Conservation (phyloP, 2,797 vertebrate species). For the Hylomyscus alleni region DNA sequence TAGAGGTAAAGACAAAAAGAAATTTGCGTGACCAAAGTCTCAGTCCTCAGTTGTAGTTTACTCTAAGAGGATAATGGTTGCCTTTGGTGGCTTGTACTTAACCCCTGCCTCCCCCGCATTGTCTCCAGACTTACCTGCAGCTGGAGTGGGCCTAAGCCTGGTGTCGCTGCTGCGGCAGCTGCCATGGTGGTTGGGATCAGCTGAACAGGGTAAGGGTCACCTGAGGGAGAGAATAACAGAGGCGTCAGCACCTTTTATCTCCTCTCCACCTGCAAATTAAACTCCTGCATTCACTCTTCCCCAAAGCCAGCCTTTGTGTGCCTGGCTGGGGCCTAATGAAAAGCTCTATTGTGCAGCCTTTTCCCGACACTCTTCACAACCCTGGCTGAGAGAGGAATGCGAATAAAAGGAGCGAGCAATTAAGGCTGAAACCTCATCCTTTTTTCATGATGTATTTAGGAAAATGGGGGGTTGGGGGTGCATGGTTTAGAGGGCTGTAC, state of each 20-base stretch:
- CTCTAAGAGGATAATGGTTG: constrained; percentile 68
- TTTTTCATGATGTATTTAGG: constrained; percentile 92
- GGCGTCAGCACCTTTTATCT: constrained; percentile 92
- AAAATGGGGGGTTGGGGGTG: constrained; percentile 85
- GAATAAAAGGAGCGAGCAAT: constrained; percentile 97
- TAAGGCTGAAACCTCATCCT: constrained; percentile 95
- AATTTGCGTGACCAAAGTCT: neutral
- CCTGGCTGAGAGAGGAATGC: constrained; percentile 94
- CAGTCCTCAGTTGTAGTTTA: constrained; percentile 30
- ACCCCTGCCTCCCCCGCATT: constrained; percentile 84
- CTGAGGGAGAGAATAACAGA: constrained; percentile 92
- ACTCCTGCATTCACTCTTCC: constrained; percentile 90
- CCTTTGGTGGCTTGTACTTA: constrained; percentile 83
- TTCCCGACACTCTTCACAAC: constrained; percentile 96
- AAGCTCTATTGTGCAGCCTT: constrained; percentile 96
- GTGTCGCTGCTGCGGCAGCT: constrained; percentile 95
- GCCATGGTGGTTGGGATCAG: constrained; percentile 99
- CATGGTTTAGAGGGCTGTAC: constrained; percentile 88
- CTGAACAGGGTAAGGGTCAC: constrained; percentile 99
- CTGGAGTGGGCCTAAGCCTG: constrained; percentile 96
- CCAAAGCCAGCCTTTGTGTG: constrained; percentile 95
- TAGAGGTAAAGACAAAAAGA: constrained; percentile 61
- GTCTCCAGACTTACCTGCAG: constrained; percentile 94
- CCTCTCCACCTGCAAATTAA: constrained; percentile 92
- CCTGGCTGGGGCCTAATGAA: constrained; percentile 94